Evolutionary conservation across 2,113 vertebrate genomes (phyloP), one percentile per base, ranked within the genome.

Genomic region (Mustelus asterias): DNA sequence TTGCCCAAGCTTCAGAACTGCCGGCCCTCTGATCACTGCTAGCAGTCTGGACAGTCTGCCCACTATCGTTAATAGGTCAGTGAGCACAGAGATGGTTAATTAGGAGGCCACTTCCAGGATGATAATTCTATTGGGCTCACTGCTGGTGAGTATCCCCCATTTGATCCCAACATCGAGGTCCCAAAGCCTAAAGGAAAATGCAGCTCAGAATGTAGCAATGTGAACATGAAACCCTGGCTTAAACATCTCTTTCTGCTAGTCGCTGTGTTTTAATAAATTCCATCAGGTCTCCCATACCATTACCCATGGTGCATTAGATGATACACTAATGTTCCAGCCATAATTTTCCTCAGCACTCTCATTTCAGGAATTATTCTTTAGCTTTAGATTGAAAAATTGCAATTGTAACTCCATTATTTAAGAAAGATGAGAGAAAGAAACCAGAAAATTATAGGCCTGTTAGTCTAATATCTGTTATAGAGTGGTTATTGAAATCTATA

Each of bases 351-450:
- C 33, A 60, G 54, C 1, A 33, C 54, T 6, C 26, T 58, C 48
- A 33, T 33, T 90, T 90, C 48, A 58, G 29, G 22, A 89, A 89
- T 89, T 89, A 58, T 26, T 48, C 9, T 11, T 89, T 60, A 54
- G 86, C 58, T 90, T 90, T 90, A 90, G 26, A 58, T 58, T 90
- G 78, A 2, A 83, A 83, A 83, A 41, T 83, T 83, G 78, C 78
- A 83, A 18, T 37, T 83, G 78, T 83, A 83, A 83, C 78, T 83
- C 72, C 10, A 80, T 80, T 83, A 83, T 41, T 83, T 83, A 83
- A 83, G 78, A 41, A 83, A 58, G 29, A 22, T 14, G 88, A 33
- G 54, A 16, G 88, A 29, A 24, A 33, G 78, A 83, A 83, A 60
- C 24, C 88, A 90, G 88, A 14, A 90, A 90, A 33, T 33, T 33